phyloP scores from a whole-genome alignment of 2,113 vertebrate species.

The Anoplopoma fimbria region DNA sequence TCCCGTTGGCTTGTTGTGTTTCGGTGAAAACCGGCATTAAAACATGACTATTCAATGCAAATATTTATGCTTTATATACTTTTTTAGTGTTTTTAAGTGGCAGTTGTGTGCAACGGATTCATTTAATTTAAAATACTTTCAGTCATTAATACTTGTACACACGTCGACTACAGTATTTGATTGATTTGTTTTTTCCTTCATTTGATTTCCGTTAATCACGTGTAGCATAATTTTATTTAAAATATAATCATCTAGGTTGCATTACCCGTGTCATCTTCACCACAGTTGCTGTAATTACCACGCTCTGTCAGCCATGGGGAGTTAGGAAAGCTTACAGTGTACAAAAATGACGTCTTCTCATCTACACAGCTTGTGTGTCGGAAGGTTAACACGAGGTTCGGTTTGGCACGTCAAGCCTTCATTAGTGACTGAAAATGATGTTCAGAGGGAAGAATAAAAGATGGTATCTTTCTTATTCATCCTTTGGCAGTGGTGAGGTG shows the following conservation, averaged over 20 bases:
- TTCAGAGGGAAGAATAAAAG: conserved; percentile 40
- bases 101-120: conserved; percentile 56
- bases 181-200: conserved; percentile 27
- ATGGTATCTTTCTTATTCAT: conserved; percentile 53
- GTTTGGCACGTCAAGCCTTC: conserved; percentile 73
- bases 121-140: conserved; percentile 31
- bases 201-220: conserved; percentile 20
- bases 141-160: conserved; percentile 20
- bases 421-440: conserved; percentile 31
- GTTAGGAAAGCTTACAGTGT: background rate
- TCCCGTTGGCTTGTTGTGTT: conserved; percentile 21
- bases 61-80: background rate
- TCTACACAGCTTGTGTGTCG: background rate
- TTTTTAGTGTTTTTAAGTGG: conserved; percentile 35
- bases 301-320: background rate
- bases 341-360: conserved; percentile 23
- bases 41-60: conserved; percentile 23
- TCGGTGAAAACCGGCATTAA: conserved; percentile 9
- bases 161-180: conserved; percentile 8
- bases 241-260: conserved; percentile 8
- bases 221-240: conserved; percentile 18
- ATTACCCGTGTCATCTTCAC: background rate
- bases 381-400: conserved; percentile 38
- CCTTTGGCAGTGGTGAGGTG: conserved; percentile 77
- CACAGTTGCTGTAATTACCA: background rate